Base-by-base conservation (phyloP, 1,140 invertebrate genomes). In the Dendrolimus kikuchii region DNA sequence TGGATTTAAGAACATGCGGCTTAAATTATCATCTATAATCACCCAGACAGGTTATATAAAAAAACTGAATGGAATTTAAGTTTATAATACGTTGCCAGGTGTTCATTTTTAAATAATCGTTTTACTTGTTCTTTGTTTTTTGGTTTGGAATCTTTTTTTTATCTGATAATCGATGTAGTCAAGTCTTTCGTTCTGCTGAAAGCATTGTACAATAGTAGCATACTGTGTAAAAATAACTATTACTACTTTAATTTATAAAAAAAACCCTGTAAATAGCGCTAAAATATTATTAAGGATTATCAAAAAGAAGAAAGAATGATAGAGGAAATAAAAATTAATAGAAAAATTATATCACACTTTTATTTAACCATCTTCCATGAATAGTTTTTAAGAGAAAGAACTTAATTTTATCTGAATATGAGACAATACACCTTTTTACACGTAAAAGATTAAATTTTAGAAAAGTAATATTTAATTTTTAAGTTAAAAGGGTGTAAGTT, bases 201-300 rank as follows among this genome's bases (percentile, higher is more conserved):
- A 82, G 78, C 65, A 59, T 62, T 86, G 82, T 86, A 86, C 82
- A 84, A 86, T 84, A 81, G 68, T 82, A 81, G 74, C 70, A 62
- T 71, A 80, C 75, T 82, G 52, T 72, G 79, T 86, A 83, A 77
- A 82, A 77, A 81, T 78, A 70, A 79, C 70, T 82, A 77, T 80
- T 74, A 77, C 67, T 81, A 80, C 73, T 76, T 84, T 84, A 84
- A 84, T 84, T 86, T 84, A 84, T 84, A 80, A 72, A 75, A 82
- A 83, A 23, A n/a, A n/a, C n/a, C 23, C 75, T 86, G 83, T 86
- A 86, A 78, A 86, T 86, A 86, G 68, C 59, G 70, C 66, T 81
- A 81, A 83, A 80, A 68, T 80, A 76, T 74, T 71, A 60, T 57
- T 67, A 78, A 84, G 77, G 71, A 68, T 75, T 80, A 82, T 82